A percentile compares a stretch with the other conserved stretches of the same genome.
phyloP scores from a whole-genome alignment of 2,113 vertebrate species.

The Thamnaconus septentrionalis region DNA sequence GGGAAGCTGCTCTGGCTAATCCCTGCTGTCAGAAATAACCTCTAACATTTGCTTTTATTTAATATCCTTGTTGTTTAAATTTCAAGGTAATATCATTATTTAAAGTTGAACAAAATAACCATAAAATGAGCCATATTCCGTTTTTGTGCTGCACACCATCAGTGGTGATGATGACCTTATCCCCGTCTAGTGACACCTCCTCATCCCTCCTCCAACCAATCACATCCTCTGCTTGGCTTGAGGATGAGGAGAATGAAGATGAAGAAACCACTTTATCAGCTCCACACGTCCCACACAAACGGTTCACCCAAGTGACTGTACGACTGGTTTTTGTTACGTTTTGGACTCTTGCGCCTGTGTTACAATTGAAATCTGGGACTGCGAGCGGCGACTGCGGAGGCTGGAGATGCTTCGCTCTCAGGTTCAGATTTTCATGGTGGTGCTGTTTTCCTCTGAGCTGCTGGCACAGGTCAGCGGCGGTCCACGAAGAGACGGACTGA shows the following conservation, averaged over 20 bases:
- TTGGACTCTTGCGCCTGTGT: background rate
- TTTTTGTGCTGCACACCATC: too few relatives aligned
- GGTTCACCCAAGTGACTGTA: background rate
- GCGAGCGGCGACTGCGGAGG: background rate
- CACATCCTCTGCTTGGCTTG: slow-evolving; percentile 18
- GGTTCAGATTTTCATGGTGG: slow-evolving; percentile 56
- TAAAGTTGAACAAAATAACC: too few relatives aligned
- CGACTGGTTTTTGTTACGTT: background rate
- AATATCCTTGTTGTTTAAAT: background rate
- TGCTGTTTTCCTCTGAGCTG: slow-evolving; percentile 50
- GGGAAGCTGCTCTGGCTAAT: slow-evolving; percentile 35
- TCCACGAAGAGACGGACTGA: slow-evolving; percentile 46
- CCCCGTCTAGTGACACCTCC: slow-evolving; percentile 20
- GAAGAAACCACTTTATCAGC: slow-evolving; percentile 50
- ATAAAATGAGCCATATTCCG: too few relatives aligned
- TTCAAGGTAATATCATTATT: too few relatives aligned
- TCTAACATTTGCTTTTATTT: background rate
- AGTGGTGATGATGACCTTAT: slow-evolving; percentile 45
- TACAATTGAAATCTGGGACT: background rate
- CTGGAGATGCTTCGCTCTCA: slow-evolving; percentile 61
- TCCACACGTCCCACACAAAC: background rate
- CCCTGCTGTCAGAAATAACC: slow-evolving; percentile 32
- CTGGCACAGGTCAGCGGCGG: slow-evolving; percentile 45
- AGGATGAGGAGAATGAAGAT: slow-evolving; percentile 52
- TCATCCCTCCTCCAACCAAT: slow-evolving; percentile 56